Conservation (phyloP, 1,140 invertebrate genomes). For the Aphaenogaster rudis region DNA sequence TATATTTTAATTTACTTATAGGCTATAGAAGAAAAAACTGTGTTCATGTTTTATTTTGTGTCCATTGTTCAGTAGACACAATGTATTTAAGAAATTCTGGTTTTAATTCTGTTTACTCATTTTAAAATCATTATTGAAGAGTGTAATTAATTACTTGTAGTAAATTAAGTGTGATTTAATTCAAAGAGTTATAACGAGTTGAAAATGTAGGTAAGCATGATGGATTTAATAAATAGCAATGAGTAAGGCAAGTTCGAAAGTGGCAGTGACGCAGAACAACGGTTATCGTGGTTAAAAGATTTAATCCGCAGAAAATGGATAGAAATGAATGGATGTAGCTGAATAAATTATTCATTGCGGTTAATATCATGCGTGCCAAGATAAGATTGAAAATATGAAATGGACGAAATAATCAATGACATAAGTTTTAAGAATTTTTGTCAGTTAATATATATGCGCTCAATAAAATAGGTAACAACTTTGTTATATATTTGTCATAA, state of each 20-base stretch:
- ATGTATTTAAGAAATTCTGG: slow-evolving; percentile 1
- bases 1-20: slow-evolving; percentile 3
- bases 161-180: slow-evolving; percentile 18
- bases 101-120: background rate
- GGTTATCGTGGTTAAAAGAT: slow-evolving; percentile 16
- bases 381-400: slow-evolving; percentile 4
- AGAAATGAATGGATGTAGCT: slow-evolving; percentile 27
- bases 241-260: slow-evolving; percentile 33
- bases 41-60: background rate
- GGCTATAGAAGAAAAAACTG: background rate
- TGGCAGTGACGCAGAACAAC: slow-evolving; percentile 41
- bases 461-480: background rate
- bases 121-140: background rate
- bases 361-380: slow-evolving; percentile 8
- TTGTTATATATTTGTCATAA: background rate
- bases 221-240: slow-evolving; percentile 29
- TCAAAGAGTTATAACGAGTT: slow-evolving; percentile 1
- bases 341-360: slow-evolving; percentile 56
- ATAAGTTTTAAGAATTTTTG: background rate
- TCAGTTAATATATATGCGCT: background rate
- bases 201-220: slow-evolving; percentile 35
- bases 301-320: slow-evolving; percentile 55
- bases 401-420: background rate
- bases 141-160: background rate
- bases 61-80: background rate